Evolutionary conservation across 2,113 vertebrate genomes (phyloP).

Genomic region (Coturnix japonica): DNA sequence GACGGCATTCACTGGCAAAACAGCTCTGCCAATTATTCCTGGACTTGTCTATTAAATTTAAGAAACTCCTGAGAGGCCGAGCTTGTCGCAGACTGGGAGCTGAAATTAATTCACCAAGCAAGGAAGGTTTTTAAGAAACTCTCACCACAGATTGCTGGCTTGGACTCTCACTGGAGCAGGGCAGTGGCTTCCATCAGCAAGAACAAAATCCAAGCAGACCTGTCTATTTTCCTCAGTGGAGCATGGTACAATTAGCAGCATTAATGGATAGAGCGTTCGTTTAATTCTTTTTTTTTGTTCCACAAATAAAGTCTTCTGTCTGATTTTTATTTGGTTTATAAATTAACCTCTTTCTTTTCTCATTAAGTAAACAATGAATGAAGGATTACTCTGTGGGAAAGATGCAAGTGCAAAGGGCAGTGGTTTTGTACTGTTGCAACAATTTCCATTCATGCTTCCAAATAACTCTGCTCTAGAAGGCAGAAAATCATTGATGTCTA

Average conservation of each 20-base stretch:
- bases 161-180: not conserved
- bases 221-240: not conserved
- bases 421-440: conserved; percentile 51
- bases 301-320: conserved; percentile 61
- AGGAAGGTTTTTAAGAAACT: not conserved
- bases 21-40: conserved; percentile 28
- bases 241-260: conserved; percentile 13
- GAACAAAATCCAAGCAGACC: not conserved
- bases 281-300: conserved; percentile 59
- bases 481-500: conserved; percentile 72
- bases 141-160: not conserved
- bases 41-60: conserved; percentile 19
- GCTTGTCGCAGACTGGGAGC: not conserved
- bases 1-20: not conserved
- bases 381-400: conserved; percentile 51
- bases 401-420: conserved; percentile 55
- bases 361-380: conserved; percentile 67
- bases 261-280: conserved; percentile 26
- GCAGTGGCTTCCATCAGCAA: not conserved
- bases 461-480: conserved; percentile 46
- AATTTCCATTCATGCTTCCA: conserved; percentile 51
- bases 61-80: conserved; percentile 3
- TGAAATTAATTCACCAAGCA: conserved; percentile 9
- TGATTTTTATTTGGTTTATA: conserved; percentile 60
- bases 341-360: conserved; percentile 71